Evolutionary conservation across 23 tunicate species (phyloP).

Genomic region (Halocynthia aurantium): DNA sequence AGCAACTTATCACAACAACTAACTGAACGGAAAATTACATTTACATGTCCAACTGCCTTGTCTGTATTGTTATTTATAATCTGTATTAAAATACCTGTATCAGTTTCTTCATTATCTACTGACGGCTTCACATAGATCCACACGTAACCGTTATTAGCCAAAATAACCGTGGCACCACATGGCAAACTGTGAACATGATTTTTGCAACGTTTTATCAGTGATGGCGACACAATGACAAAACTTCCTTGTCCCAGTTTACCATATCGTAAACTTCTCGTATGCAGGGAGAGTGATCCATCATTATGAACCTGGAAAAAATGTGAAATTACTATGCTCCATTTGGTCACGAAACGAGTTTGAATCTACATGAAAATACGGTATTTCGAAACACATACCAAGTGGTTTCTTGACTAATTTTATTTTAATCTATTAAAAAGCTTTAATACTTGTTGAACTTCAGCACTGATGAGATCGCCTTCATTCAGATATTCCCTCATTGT

Average conservation of each 20-base stretch:
- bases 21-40: neutral
- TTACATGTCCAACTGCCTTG: neutral
- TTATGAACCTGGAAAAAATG: conserved; percentile 49
- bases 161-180: conserved; percentile 80
- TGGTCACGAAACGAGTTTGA: no score
- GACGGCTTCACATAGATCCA: conserved; percentile 53
- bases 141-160: conserved; percentile 92
- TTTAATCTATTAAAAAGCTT: no score
- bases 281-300: conserved; percentile 94
- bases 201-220: conserved; percentile 86
- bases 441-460: conserved; percentile 87
- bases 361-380: no score
- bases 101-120: conserved; percentile 11
- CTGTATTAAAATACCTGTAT: conserved; percentile 13
- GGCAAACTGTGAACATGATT: conserved; percentile 91
- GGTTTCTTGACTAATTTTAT: no score
- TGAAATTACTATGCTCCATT: no score
- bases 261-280: conserved; percentile 92
- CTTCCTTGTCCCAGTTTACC: conserved; percentile 98
- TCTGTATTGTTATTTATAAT: neutral
- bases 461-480: conserved; percentile 97
- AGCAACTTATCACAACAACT: no score
- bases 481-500: conserved; percentile 89
- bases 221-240: conserved; percentile 84
- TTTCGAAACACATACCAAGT: no score